Base-by-base conservation (phyloP, 1,140 invertebrate genomes). In the Drosophila ananassae region DNA sequence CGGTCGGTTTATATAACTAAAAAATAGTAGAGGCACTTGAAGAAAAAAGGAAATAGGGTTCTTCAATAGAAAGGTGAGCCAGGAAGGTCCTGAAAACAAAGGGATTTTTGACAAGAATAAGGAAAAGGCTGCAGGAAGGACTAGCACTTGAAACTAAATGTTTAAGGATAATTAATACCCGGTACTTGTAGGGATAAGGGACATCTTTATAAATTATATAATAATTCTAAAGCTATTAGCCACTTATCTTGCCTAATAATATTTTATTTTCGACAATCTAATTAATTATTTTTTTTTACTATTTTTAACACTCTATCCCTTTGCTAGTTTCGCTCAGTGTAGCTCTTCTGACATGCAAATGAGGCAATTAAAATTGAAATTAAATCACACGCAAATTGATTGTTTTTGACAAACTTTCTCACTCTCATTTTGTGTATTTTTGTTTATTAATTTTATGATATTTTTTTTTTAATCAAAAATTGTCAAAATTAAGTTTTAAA, bases 351-450 rank as follows among this genome's bases (percentile, higher is more conserved):
- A 53, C 51, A 77, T 80, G 68, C 64, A 80, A 80, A 74, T 71
- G 41, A 71, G 48, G 37, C 63, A 80, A 85, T 64, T 72, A 78
- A 74, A 80, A 46, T 64, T 51, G 34, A 81, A 78, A 64, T 64
- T 30, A 41, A 67, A 81, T 77, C 24, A 28, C 25, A 28, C 4
- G 25, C 25, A 58, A 74, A 85, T 77, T 77, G 67, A 71, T 56
- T 60, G 48, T 13, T 48, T 48, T 5, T 34, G 56, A 34, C 32
- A 47, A 69, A 67, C 61, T 68, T 64, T 73, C 34, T 13, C 41
- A 37, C 32, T 12, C 32, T 12, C 32, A 48, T 13, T 66, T 66
- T 7, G 13, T 28, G 2, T 2, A 59, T 48, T 62, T 67, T 28
- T 46, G 12, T 61, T 60, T 61, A 22, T 50, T 64, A 56, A 57